Percentiles rank a stretch among this genome's conserved stretches.
Evolutionary conservation across 1,140 invertebrate species (phyloP).

Genomic region (Aphelinus certus): DNA sequence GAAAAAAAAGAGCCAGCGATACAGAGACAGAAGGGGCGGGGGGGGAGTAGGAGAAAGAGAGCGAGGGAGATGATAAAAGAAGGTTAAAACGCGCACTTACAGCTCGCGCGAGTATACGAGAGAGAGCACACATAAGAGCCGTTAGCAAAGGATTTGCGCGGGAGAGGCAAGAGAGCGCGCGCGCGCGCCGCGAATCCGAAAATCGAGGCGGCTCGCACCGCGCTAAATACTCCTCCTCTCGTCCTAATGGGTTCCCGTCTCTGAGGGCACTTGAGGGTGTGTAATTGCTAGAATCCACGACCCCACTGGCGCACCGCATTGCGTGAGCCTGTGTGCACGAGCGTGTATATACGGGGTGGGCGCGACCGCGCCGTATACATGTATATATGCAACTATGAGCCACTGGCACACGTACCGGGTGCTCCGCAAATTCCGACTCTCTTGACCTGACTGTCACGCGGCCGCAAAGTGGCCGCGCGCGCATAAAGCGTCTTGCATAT

Average conservation of each 20-base stretch:
- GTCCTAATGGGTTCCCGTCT: conserved; percentile 63
- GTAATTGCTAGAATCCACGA: conserved; percentile 67
- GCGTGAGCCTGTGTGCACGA: conserved; percentile 47
- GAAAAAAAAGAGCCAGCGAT: neutral
- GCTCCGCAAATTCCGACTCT: conserved; percentile 43
- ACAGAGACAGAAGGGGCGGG: neutral
- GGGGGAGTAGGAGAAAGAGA: neutral
- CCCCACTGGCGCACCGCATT: conserved; percentile 61
- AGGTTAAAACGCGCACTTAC: neutral
- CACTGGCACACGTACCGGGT: conserved; percentile 52
- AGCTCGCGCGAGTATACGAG: neutral
- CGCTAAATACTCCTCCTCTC: conserved; percentile 50
- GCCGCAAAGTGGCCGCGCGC: no score
- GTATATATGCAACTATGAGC: no score
- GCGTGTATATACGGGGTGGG: conserved; percentile 44
- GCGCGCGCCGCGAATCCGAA: conserved; percentile 45
- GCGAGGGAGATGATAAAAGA: conserved; percentile 10
- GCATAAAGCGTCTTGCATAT: no score
- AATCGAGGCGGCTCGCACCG: conserved; percentile 48
- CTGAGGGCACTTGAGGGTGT: conserved; percentile 61
- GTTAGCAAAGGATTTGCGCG: conserved; percentile 33
- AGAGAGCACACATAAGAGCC: neutral
- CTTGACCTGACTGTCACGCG: conserved; percentile 6
- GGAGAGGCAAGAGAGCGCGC: no score
- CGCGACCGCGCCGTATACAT: no score